Percentiles rank a stretch among this genome's conserved stretches.
Evolutionary conservation across 2,113 vertebrate species (phyloP).

Genomic region (Cranoglanis bouderius): DNA sequence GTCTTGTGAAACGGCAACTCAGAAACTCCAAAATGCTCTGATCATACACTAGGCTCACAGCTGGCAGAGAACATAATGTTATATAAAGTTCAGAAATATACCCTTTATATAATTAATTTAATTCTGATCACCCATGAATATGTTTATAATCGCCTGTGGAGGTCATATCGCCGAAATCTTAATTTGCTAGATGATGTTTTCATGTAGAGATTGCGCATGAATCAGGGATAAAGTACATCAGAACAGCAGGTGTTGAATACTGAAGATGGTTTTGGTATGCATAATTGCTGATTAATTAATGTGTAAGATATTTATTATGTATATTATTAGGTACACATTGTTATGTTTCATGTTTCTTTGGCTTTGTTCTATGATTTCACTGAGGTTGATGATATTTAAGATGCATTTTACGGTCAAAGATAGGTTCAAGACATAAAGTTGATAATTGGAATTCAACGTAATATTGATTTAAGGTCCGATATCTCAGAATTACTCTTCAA

Average conservation of each 20-base stretch:
- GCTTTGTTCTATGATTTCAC: background rate
- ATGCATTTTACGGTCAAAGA: no score
- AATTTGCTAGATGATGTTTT: constrained; percentile 1
- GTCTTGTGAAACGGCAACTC: background rate
- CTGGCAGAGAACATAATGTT: background rate
- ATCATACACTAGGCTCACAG: no score
- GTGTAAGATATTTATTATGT: background rate
- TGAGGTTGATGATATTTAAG: background rate
- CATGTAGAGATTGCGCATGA: background rate
- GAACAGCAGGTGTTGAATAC: background rate
- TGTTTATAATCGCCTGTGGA: background rate
- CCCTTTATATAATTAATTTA: background rate
- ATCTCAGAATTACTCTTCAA: no score
- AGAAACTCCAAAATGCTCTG: background rate
- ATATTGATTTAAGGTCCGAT: no score
- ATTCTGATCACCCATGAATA: background rate
- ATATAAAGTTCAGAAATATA: background rate
- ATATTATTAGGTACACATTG: no score
- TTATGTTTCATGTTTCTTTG: background rate
- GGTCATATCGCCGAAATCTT: background rate
- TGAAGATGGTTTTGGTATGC: background rate
- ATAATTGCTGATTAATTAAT: background rate
- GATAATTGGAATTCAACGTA: no score
- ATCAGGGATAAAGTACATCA: background rate
- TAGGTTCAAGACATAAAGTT: no score